Conservation (phyloP, 2,888 invertebrate genomes). For the Philaethria dido region DNA sequence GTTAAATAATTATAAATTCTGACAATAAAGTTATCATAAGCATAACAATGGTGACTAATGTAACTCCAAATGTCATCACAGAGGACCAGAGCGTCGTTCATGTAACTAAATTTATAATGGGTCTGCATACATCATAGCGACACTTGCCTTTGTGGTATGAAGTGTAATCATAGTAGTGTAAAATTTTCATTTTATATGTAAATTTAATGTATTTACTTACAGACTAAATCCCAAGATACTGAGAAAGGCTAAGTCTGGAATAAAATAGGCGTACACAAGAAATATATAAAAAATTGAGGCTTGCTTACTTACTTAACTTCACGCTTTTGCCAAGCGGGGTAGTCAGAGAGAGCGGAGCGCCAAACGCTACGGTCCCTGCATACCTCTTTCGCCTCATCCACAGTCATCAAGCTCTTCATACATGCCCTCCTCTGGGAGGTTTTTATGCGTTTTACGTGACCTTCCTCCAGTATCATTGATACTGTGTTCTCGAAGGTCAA, state of each 20-base stretch:
- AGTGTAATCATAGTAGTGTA: slow-evolving; percentile 18
- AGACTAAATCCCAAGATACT: slow-evolving; percentile 6
- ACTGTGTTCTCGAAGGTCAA: no score
- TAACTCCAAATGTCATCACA: slow-evolving; percentile 16
- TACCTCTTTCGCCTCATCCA: no score
- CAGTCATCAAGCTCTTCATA: no score
- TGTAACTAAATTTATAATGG: slow-evolving; percentile 31
- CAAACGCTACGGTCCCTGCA: no score
- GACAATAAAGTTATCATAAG: not conserved
- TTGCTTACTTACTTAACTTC: no score
- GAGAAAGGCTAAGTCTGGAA: not conserved
- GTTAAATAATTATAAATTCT: not conserved
- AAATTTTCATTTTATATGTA: slow-evolving; percentile 23
- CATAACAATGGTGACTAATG: not conserved
- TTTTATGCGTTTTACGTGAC: no score
- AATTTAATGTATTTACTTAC: slow-evolving; percentile 15
- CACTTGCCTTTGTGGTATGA: slow-evolving; percentile 23
- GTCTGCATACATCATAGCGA: slow-evolving; percentile 19
- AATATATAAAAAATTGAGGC: no score
- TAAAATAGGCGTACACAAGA: not conserved
- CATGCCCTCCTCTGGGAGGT: no score
- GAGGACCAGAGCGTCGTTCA: slow-evolving; percentile 17
- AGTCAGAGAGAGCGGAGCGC: no score
- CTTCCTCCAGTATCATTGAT: no score
- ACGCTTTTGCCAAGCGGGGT: no score